Conservation (phyloP, 2,113 vertebrate genomes). For the Gallinago jamesoni region DNA sequence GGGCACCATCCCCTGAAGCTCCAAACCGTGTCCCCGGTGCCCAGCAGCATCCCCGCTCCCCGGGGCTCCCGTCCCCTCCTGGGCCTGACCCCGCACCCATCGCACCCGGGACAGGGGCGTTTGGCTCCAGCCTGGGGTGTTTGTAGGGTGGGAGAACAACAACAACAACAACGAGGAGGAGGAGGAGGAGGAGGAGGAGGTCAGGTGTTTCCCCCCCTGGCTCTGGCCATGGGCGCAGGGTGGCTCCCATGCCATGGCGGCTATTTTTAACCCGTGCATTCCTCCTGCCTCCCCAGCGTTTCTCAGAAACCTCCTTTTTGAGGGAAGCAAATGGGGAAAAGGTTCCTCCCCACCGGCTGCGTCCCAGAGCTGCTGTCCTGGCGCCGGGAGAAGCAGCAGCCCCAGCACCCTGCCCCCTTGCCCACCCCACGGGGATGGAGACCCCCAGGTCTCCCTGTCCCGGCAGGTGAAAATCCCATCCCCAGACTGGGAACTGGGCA, state of each 20-base stretch:
- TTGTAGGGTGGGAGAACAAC: neutral
- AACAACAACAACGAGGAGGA: neutral
- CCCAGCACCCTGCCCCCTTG: neutral
- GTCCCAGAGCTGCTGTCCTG: accelerated
- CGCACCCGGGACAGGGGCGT: neutral
- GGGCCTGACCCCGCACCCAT: neutral
- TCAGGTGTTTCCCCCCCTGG: neutral
- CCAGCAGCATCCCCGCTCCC: neutral
- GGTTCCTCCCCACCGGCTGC: neutral
- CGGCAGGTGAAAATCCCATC: neutral
- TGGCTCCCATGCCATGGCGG: neutral
- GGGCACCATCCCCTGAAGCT: neutral
- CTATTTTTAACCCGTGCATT: neutral
- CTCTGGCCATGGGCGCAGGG: neutral
- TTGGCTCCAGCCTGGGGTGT: accelerated
- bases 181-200: neutral
- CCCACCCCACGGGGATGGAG: neutral
- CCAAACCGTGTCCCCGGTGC: accelerated
- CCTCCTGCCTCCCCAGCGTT: neutral
- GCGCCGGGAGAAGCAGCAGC: neutral
- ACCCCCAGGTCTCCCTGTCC: neutral
- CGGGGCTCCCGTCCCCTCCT: accelerated
- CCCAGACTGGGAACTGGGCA: neutral
- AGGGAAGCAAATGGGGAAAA: neutral
- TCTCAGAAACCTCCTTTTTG: neutral